A percentile compares a stretch with the other conserved stretches of the same genome.
Conservation (phyloP, 2,888 invertebrate genomes). For the Ectobius pallidus region DNA sequence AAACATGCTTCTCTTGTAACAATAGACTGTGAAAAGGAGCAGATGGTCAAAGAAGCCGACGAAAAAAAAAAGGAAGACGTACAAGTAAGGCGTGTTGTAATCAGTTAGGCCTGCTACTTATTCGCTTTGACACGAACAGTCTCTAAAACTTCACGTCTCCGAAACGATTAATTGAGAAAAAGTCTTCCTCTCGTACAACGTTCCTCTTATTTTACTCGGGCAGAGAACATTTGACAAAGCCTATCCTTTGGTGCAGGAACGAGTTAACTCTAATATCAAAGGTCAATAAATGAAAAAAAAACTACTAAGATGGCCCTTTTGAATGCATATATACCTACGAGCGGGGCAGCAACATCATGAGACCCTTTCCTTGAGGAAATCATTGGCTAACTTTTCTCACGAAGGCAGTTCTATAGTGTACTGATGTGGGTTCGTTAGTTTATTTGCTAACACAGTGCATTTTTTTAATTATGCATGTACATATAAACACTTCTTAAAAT, state of each 20-base stretch:
- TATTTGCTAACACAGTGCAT: no score
- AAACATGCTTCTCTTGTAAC: neutral
- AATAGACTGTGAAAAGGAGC: neutral
- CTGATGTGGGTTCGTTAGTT: no score
- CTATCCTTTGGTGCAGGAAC: neutral
- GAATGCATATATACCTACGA: no score
- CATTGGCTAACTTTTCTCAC: no score
- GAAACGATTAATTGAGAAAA: constrained; percentile 14
- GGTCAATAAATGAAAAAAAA: neutral
- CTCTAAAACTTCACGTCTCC: no score
- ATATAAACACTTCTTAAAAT: no score
- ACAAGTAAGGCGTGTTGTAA: neutral
- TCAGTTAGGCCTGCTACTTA: constrained; percentile 12
- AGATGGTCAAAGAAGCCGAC: constrained; percentile 14
- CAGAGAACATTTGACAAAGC: neutral
- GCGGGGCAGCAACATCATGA: no score
- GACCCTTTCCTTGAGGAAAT: no score
- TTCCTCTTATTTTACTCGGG: neutral
- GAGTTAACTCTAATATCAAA: neutral
- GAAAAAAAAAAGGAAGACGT: neutral
- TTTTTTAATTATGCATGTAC: no score
- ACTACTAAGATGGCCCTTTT: no score
- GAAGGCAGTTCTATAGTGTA: no score
- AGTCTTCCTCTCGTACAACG: neutral
- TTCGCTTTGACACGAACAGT: neutral